These are phyloP conservation scores for Mobula birostris DNA, from an alignment of 2,113 vertebrate species.

Conservation along the genomic window DNA sequence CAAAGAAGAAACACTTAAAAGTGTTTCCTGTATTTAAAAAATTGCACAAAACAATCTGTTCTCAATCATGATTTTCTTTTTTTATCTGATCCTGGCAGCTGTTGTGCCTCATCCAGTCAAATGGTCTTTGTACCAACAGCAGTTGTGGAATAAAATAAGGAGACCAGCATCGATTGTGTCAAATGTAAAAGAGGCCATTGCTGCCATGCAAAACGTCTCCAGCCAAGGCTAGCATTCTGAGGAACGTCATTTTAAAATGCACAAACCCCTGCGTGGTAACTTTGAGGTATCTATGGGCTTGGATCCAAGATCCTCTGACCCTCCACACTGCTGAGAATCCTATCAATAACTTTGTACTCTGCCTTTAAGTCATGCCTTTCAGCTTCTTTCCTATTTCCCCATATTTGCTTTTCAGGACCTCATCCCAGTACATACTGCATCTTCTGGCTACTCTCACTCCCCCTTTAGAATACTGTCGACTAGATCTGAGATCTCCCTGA, in stretches of 20 bases:
- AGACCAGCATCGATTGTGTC: background rate
- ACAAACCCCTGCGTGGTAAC: background rate
- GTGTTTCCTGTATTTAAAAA: background rate
- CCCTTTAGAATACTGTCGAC: no score
- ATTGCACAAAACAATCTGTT: background rate
- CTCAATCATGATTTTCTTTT: background rate
- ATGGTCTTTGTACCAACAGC: background rate
- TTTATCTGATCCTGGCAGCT: background rate
- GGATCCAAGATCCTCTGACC: no score
- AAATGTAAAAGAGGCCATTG: background rate
- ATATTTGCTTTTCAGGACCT: no score
- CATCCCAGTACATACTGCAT: no score
- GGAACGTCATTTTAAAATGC: background rate
- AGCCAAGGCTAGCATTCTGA: background rate
- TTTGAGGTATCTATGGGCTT: no score
- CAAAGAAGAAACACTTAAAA: background rate
- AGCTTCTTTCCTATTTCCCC: no score
- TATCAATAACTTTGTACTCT: no score
- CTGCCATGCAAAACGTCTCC: background rate
- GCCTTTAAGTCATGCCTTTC: no score
- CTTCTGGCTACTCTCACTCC: no score
- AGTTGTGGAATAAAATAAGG: background rate
- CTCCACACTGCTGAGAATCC: no score
- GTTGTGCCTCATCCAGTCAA: background rate
- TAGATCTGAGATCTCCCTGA: no score